Evolutionary conservation across 35 echinoderm and acorn worm genomes (phyloP), one percentile per base, ranked within the genome.

Genomic region (Acanthaster planci): DNA sequence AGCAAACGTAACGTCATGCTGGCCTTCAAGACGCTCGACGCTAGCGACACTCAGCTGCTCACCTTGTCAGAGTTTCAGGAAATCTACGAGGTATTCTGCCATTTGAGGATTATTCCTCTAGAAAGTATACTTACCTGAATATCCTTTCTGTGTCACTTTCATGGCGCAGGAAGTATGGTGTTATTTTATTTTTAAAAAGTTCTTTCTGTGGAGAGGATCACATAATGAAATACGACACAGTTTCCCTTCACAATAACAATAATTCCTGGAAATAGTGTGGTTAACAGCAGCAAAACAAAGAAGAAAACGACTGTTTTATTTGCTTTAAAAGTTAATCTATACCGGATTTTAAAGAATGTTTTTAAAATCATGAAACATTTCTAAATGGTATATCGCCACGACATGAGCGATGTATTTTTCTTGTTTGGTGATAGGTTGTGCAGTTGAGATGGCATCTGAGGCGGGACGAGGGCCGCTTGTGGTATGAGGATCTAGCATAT

Each of bases 21-120:
- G 22, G 87, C 87, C 15, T 97, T 97, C 86, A 92, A 92, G 78
- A 87, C 87, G 21, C 77, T 97, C 1, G 89, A 97, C 55, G 89
- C 78, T 5, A 79, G 42, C n/a, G 77, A 82, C 39, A 90, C 94
- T 77, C 90, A 52, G 40, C 31, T 81, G 50, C 78, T 81, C 17
- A 81, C 10, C 30, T n/a, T 81, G 51, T 52, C 18, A 51, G 78
- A 81, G 22, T 81, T 81, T 52, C 78, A 81, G 26, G 51, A 81
- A 22, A 81, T 81, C 12, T 81, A 51, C 51, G 78, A 81, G 8
- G 78, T 81, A 51, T 68, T 68, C 29, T 26, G 23, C 21, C 0
- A 68, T 23, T 9, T 22, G 4, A 6, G 42, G 42, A 27, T 68
- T 68, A 68, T 1, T 68, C 2, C 8, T 68, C 2, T 30, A 16